Percentiles rank a stretch among this genome's conserved stretches.
Evolutionary conservation across 2,113 vertebrate genomes (phyloP).

Genomic region (Corydoras maculifer): DNA sequence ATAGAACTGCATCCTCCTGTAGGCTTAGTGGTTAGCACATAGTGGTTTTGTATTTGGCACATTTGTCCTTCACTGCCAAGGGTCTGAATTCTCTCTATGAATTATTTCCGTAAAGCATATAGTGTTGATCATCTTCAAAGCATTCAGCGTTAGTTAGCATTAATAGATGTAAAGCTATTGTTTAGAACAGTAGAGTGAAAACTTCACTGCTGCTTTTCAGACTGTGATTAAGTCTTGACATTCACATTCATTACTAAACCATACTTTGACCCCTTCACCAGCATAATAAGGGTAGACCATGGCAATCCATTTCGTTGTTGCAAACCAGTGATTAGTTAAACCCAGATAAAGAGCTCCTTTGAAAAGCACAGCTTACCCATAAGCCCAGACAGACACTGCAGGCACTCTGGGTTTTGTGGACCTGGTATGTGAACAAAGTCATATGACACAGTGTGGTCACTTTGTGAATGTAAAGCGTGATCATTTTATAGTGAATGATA

Average conservation of each 20-base stretch:
- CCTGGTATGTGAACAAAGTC: conserved; percentile 16
- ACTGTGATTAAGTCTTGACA: neutral
- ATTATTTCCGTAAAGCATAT: too few relatives aligned
- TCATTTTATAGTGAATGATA: conserved; percentile 3
- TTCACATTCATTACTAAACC: conserved; percentile 29
- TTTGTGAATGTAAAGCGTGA: conserved; percentile 21
- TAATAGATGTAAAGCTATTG: too few relatives aligned
- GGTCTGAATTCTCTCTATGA: too few relatives aligned
- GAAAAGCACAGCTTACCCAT: conserved; percentile 46
- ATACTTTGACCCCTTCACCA: conserved; percentile 46
- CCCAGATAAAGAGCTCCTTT: conserved; percentile 52
- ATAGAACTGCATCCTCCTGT: too few relatives aligned
- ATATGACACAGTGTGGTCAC: conserved; percentile 27
- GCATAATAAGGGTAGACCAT: conserved; percentile 34
- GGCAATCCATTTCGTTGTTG: conserved; percentile 41
- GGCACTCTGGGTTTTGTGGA: conserved; percentile 21
- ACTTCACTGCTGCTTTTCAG: neutral
- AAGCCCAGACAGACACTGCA: conserved; percentile 36
- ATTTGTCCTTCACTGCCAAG: too few relatives aligned
- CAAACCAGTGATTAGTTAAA: conserved; percentile 51
- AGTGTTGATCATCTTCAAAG: too few relatives aligned
- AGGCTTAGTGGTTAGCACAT: too few relatives aligned
- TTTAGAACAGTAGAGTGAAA: neutral
- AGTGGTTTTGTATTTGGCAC: too few relatives aligned
- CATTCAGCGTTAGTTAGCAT: too few relatives aligned